These are phyloP conservation scores for Rhodinocichla rosea DNA, from an alignment of 2,113 vertebrate species.

Conservation along the genomic window DNA sequence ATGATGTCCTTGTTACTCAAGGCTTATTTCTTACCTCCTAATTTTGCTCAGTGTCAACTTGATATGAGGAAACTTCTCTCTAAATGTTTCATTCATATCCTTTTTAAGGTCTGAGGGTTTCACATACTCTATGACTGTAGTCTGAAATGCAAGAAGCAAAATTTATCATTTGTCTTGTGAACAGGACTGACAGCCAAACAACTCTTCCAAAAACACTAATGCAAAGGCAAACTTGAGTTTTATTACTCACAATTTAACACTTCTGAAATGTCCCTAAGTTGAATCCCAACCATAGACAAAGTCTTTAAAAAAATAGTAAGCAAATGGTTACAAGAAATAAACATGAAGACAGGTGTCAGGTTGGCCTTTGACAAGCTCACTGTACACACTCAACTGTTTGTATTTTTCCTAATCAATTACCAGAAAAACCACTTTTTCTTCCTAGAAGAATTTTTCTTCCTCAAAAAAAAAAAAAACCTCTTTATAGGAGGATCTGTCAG, in stretches of 20 bases:
- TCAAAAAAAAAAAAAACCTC: not conserved
- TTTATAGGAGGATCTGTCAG: not conserved
- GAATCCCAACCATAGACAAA: not conserved
- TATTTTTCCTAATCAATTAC: not conserved
- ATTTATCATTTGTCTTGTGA: not conserved
- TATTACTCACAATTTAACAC: not conserved
- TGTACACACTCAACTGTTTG: not conserved
- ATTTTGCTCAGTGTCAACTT: conserved; percentile 96
- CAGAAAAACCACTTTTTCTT: not conserved
- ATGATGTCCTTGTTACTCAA: not conserved
- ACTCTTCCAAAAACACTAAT: not conserved
- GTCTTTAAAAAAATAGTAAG: not conserved
- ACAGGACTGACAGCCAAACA: not conserved
- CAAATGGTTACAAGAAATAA: not conserved
- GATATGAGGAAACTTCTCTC: conserved; percentile 95
- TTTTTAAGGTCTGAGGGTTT: conserved; percentile 97
- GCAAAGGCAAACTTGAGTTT: not conserved
- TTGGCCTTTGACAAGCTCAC: not conserved
- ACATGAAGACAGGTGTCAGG: not conserved
- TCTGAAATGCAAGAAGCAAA: conserved; percentile 72
- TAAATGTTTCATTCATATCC: conserved; percentile 98
- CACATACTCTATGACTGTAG: conserved; percentile 97
- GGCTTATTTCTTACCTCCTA: conserved; percentile 81
- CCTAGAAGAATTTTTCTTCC: not conserved
- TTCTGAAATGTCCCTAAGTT: not conserved